Evolutionary conservation across 2,797 vertebrate genomes (phyloP).

Genomic region (Crossoptilon crossoptilon): DNA sequence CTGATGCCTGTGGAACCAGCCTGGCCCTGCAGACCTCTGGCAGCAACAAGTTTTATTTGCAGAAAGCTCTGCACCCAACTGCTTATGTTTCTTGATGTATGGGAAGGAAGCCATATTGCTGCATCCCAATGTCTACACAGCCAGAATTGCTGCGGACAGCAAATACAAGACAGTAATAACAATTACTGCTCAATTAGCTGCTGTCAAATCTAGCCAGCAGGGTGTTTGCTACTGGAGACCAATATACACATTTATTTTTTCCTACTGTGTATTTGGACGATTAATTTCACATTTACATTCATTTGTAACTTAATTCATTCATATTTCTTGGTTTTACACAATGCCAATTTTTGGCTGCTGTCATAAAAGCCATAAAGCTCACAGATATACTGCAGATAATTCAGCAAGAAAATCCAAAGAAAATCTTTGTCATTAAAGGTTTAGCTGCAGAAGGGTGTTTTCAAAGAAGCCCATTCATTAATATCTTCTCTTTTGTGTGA

Average conservation of each 20-base stretch:
- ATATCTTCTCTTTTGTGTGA: slow-evolving; percentile 44
- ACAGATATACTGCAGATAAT: slow-evolving; percentile 9
- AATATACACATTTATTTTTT: neutral
- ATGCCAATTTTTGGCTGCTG: neutral
- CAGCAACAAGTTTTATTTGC: neutral
- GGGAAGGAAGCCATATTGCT: neutral
- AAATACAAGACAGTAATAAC: slow-evolving; percentile 19
- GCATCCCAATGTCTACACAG: neutral
- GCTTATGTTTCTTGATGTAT: neutral
- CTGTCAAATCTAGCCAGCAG: slow-evolving; percentile 22
- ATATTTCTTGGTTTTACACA: neutral
- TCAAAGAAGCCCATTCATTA: slow-evolving; percentile 52
- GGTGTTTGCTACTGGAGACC: neutral
- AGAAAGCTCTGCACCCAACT: neutral
- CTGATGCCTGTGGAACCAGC: neutral
- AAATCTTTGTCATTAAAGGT: slow-evolving; percentile 52
- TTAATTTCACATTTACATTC: slow-evolving; percentile 17
- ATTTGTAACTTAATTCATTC: slow-evolving; percentile 36
- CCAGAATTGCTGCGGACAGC: slow-evolving; percentile 11
- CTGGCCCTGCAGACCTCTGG: fast-evolving
- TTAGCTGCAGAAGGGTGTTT: slow-evolving; percentile 51
- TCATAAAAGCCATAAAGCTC: slow-evolving; percentile 11
- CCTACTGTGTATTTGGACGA: neutral
- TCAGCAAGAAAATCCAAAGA: slow-evolving; percentile 26
- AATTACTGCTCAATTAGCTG: slow-evolving; percentile 54